These are phyloP conservation scores for Scalopus aquaticus DNA, from an alignment of 2,113 vertebrate species.

Conservation along the genomic window DNA sequence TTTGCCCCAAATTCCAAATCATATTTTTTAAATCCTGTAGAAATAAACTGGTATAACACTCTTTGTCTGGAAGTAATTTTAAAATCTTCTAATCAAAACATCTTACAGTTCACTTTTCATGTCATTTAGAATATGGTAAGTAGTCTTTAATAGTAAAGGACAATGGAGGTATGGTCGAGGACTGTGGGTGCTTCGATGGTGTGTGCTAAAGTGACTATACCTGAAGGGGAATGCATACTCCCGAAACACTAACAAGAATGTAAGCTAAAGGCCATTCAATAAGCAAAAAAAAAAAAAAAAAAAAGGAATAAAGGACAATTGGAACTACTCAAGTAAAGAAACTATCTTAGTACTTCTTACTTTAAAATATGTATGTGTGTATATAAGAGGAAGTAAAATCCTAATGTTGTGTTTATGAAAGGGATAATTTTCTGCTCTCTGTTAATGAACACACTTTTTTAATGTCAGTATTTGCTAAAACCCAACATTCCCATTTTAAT, in stretches of 20 bases:
- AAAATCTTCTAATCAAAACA: neutral
- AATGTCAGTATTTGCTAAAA: neutral
- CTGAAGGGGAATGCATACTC: no score
- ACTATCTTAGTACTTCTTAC: neutral
- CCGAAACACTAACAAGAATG: no score
- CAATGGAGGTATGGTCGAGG: neutral
- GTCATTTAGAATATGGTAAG: no score
- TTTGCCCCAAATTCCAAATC: neutral
- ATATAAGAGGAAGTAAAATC: neutral
- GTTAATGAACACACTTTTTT: neutral
- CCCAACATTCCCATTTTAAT: neutral
- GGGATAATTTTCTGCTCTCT: slow-evolving; percentile 2
- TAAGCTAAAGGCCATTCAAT: no score
- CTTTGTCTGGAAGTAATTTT: neutral
- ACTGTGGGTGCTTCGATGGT: no score
- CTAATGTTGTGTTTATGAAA: neutral
- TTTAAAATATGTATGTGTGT: neutral
- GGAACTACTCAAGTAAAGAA: neutral
- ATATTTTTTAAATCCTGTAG: neutral
- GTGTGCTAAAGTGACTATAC: no score
- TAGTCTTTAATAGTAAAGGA: neutral
- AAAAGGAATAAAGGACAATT: neutral
- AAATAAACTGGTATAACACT: neutral
- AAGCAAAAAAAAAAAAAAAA: no score
- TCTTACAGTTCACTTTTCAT: slow-evolving; percentile 15